Base-by-base conservation (phyloP, 2,113 vertebrate genomes). In the Oryzias javanicus region DNA sequence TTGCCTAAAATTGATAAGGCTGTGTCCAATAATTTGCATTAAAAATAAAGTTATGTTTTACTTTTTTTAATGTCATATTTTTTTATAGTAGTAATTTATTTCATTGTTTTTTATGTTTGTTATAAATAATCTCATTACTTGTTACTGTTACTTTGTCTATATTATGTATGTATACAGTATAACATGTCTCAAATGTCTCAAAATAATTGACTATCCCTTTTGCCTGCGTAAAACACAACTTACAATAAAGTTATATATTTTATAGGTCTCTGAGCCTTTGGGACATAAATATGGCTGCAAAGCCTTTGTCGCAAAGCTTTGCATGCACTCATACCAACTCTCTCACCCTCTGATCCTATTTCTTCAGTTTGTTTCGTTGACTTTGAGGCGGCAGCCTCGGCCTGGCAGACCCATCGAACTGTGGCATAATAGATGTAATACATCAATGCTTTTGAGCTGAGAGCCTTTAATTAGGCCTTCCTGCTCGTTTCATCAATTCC, bases 391-490 rank as follows among this genome's bases (percentile, higher is more conserved):
- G 92, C 89, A 93, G 92, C 85, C 88, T 92, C 91, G 82, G 85
- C 85, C 89, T 87, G 90, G 91, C 91, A 93, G 93, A 93, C 91
- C 93, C 96, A 98, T 96, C 92, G 95, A 98, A 95, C 92, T 79
- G 89, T 92, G 90, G 89, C 67, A 76, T 95, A 98, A 96, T 97
- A 94, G 95, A 95, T 95, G 95, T 94, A 96, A 97, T 98, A 95
- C 94, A 96, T 99, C 96, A 98, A 98, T 98, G 96, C 89, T 88
- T 95, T 98, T 98, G 92, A 96, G 94, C 92, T 93, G 93, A 96
- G 92, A 94, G 94, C 93, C 93, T 97, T 98, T 99, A 98, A 99
- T 98, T 99, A 98, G 96, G 92, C 93, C 92, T 97, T 95, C 92
- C 91, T 66, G 79, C 95, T 95, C 92, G 92, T 98, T 98, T 95